Base-by-base conservation (phyloP, 2,797 vertebrate species). In the Pseudomugil tenellus region DNA sequence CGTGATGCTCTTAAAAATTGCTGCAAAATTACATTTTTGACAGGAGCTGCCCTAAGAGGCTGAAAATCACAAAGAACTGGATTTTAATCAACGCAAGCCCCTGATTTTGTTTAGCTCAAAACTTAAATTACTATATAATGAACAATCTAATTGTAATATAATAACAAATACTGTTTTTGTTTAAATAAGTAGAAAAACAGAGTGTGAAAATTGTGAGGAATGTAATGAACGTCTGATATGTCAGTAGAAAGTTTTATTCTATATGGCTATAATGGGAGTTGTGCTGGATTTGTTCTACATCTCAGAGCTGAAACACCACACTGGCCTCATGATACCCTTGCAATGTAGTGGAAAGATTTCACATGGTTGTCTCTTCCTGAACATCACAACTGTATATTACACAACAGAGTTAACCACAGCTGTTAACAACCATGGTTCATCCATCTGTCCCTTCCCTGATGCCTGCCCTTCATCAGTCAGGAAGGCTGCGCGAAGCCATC, bases 381-480 rank as follows among this genome's bases (percentile, higher is more conserved):
- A 63, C 67, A 49, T 48, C 58, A 52, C 71, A 43, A 83, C 76
- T 77, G 80, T 74, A 67, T 35, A 70, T 91, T 88, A 90, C 74
- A 87, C 85, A 89, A 89, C 75, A 73, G 77, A 39, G 81, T 77
- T 80, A 87, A 86, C 66, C 67, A 60, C 88, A 87, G 80, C 86
- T 86, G 86, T 83, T 87, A 84, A 88, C 81, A 81, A 62, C 79
- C 78, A 19, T 21, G 21, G 70, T 78, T 78, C 57, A 19, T 79
- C 86, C 80, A 85, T 90, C 89, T 91, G 84, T 74, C 87, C 76
- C 32, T 4, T 71, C 77, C 70, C 73, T 66, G 56, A 58, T 69
- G 76, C 54, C 71, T 65, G 55, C 76, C 63, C 85, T 58, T 66
- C 76, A 76, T 77, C 80, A 61, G 80, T 31, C 61, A 25, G 72